phyloP scores from a whole-genome alignment of 2,797 vertebrate genomes.

The Chelonia mydas region DNA sequence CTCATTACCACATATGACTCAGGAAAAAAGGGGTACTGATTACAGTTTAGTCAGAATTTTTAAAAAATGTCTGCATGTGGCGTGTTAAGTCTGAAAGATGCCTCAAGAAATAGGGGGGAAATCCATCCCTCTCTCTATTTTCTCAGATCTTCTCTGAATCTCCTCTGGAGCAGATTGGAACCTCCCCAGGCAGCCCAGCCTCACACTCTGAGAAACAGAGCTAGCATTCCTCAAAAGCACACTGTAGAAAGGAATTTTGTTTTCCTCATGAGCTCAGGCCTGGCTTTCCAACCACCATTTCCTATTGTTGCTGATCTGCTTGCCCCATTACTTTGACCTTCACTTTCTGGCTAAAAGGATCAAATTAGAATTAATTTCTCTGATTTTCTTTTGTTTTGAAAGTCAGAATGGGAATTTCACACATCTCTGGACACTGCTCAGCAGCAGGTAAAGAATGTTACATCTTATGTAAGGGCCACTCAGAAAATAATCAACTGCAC shows the following conservation, averaged over 20 bases:
- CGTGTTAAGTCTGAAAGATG: neutral
- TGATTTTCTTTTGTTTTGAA: neutral
- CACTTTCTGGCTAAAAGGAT: neutral
- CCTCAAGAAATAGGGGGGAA: fast-evolving
- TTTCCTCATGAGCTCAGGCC: neutral
- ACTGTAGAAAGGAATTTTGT: neutral
- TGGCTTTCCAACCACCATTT: neutral
- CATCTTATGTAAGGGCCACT: neutral
- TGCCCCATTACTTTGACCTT: neutral
- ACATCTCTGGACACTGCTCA: neutral
- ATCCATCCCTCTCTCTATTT: neutral
- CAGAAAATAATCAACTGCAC: conserved; percentile 26
- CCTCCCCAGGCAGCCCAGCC: neutral
- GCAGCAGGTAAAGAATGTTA: neutral
- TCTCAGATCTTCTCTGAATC: neutral
- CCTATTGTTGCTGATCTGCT: neutral
- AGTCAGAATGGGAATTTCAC: neutral
- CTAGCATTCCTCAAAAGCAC: neutral
- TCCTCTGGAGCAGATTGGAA: neutral
- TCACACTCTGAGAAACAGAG: neutral
- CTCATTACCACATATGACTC: neutral
- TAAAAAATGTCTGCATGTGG: neutral
- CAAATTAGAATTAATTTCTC: neutral
- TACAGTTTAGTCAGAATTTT: neutral
- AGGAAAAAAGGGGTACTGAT: neutral